Evolutionary conservation across 2,113 vertebrate genomes (phyloP).

Genomic region (Sorex fumeus): DNA sequence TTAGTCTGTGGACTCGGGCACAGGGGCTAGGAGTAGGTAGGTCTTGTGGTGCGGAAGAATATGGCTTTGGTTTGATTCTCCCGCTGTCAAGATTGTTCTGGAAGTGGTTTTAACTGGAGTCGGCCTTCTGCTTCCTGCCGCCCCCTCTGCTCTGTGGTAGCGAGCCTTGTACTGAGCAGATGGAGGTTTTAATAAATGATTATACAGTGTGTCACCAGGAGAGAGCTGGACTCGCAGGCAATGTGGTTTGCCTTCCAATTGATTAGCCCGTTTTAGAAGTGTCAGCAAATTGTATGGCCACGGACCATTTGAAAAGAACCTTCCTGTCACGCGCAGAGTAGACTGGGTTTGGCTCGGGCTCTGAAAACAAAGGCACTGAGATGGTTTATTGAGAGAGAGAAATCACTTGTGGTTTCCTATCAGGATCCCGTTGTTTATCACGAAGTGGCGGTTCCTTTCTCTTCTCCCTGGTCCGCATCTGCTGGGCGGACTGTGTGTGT

Average conservation of each 20-base stretch:
- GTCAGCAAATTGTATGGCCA: constrained; percentile 88
- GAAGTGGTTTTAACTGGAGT: constrained; percentile 77
- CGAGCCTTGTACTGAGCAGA: constrained; percentile 81
- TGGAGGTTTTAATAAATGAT: constrained; percentile 90
- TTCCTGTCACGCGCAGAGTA: constrained; percentile 86
- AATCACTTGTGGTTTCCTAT: constrained; percentile 89
- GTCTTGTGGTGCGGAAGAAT: constrained; percentile 62
- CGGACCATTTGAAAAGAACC: constrained; percentile 88
- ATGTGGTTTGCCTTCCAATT: constrained; percentile 90
- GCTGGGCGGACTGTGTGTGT: constrained; percentile 85
- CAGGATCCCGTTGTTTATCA: constrained; percentile 89
- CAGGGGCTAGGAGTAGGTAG: constrained; percentile 71
- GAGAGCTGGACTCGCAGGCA: constrained; percentile 88
- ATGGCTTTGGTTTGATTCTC: constrained; percentile 72
- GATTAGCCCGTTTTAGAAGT: constrained; percentile 91
- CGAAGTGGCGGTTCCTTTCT: constrained; percentile 86
- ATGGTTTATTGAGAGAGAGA: constrained; percentile 89
- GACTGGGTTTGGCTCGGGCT: constrained; percentile 86
- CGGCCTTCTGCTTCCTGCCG: constrained; percentile 74
- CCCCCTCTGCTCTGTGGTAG: constrained; percentile 75
- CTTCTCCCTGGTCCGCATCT: constrained; percentile 85
- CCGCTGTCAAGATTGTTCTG: constrained; percentile 72
- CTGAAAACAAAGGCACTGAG: constrained; percentile 87
- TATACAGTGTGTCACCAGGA: constrained; percentile 88
- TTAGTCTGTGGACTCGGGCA: constrained; percentile 80